phyloP scores from a whole-genome alignment of 2,888 invertebrate species.

The Cylindroiulus punctatus region DNA sequence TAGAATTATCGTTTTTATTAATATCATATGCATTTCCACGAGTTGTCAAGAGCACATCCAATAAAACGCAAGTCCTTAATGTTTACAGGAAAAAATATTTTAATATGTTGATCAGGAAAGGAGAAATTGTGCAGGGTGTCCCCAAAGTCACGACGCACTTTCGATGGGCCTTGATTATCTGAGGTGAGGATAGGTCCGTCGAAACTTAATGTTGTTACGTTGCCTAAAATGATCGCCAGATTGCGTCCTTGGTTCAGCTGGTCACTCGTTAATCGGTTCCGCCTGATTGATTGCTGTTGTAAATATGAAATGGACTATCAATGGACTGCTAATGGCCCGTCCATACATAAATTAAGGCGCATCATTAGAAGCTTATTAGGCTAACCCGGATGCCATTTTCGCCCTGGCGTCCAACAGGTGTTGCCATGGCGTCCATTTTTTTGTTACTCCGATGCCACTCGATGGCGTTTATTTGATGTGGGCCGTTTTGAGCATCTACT shows the following conservation, averaged over 20 bases:
- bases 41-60: too few relatives aligned
- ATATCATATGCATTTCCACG: too few relatives aligned
- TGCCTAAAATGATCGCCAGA: neutral
- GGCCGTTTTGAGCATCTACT: constrained; percentile 3
- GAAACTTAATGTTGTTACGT: too few relatives aligned
- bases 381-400: neutral
- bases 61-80: too few relatives aligned
- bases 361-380: neutral
- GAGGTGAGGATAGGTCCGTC: too few relatives aligned
- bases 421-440: constrained; percentile 5
- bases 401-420: neutral
- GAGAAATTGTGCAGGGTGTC: too few relatives aligned
- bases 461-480: neutral
- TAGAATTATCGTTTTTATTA: too few relatives aligned
- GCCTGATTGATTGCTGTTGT: neutral
- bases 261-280: neutral
- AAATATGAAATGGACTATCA: neutral
- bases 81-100: too few relatives aligned
- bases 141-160: too few relatives aligned
- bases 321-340: neutral
- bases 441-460: neutral
- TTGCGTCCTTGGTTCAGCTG: neutral
- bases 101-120: too few relatives aligned
- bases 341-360: neutral
- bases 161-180: too few relatives aligned